phyloP scores from a whole-genome alignment of 2,797 vertebrate species.

The Crocidura indochinensis region DNA sequence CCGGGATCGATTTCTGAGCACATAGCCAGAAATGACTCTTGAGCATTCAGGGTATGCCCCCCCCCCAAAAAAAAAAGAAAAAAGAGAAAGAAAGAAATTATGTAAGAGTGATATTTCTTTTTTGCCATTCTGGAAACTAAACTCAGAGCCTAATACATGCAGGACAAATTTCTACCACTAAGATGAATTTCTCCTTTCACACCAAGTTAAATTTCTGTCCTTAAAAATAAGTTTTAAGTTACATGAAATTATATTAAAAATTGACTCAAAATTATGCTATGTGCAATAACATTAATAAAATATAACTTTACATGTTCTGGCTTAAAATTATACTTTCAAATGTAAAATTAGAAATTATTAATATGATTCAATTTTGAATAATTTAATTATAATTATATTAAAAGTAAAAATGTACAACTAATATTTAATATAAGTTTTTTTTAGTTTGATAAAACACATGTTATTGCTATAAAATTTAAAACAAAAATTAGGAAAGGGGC shows the following conservation, averaged over 20 bases:
- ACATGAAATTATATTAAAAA: not conserved
- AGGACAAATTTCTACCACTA: not conserved
- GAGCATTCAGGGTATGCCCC: no score
- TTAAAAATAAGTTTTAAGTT: constrained; percentile 6
- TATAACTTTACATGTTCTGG: not conserved
- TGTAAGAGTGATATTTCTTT: no score
- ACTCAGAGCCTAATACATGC: not conserved
- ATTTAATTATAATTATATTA: not conserved
- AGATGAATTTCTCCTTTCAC: not conserved
- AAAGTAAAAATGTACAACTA: not conserved
- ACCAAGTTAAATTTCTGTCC: not conserved
- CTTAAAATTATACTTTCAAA: not conserved
- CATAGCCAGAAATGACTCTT: no score
- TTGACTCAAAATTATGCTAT: constrained; percentile 37
- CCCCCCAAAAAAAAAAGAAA: no score
- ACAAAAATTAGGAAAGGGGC: no score
- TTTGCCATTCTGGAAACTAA: no score
- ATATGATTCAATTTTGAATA: not conserved
- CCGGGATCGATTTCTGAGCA: no score
- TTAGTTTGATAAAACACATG: not conserved
- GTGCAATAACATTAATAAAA: not conserved
- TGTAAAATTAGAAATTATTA: not conserved
- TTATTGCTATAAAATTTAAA: no score
- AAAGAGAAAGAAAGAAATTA: not conserved
- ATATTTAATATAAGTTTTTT: not conserved